Evolutionary conservation across 1,140 invertebrate species (phyloP).

Genomic region (Watersipora subatra): DNA sequence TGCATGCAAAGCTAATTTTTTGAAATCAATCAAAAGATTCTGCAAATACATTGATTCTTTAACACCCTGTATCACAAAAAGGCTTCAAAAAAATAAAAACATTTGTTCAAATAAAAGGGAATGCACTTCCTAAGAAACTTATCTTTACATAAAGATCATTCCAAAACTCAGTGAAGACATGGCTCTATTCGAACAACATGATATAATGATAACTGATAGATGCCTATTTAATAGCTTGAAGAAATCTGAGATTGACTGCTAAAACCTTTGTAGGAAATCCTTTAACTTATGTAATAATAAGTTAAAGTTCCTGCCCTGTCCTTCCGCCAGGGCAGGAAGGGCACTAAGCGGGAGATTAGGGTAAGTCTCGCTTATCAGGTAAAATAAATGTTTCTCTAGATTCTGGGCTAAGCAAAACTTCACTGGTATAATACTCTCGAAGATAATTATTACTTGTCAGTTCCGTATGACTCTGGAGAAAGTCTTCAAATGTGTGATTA

Average conservation of each 20-base stretch:
- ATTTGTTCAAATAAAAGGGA: too few species aligned
- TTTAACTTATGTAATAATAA: background rate
- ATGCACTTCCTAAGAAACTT: too few species aligned
- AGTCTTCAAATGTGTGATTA: slow-evolving; percentile 24
- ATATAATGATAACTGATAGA: background rate
- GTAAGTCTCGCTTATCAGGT: background rate
- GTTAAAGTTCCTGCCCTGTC: background rate
- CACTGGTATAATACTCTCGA: slow-evolving; percentile 26
- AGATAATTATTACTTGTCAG: slow-evolving; percentile 21
- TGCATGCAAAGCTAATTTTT: too few species aligned
- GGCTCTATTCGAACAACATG: background rate
- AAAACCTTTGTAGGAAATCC: background rate
- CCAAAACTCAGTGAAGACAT: too few species aligned
- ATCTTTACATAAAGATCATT: too few species aligned
- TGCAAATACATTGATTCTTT: too few species aligned
- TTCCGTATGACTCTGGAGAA: slow-evolving; percentile 20
- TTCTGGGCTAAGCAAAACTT: slow-evolving; percentile 11
- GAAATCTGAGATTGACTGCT: background rate
- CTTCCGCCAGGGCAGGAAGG: background rate
- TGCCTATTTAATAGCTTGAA: background rate
- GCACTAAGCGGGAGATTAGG: background rate
- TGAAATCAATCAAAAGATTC: too few species aligned
- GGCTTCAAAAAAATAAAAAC: too few species aligned
- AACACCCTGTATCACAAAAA: too few species aligned
- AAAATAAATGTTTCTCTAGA: background rate